Evolutionary conservation across 1,140 invertebrate genomes (phyloP), one percentile per base, ranked within the genome.

Genomic region (Venturia canescens): DNA sequence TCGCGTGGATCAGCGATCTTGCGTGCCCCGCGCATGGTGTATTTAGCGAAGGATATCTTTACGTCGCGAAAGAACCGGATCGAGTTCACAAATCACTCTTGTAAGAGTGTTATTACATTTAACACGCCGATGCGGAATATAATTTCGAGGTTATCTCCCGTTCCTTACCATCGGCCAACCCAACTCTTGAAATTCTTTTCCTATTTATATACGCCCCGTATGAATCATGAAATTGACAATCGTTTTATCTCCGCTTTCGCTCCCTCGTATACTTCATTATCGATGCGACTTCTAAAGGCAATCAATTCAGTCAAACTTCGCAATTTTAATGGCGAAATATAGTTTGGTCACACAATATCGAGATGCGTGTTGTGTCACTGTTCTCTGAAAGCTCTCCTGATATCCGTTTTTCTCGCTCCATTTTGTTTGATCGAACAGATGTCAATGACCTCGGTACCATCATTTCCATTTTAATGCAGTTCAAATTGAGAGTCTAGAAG

Each of bases 41-140:
- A 76, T 76, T 76, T 76, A 76, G 60, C 72, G 53, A 34, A 76
- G 50, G 72, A 69, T 69, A 16, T 76, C 72, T 15, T 60, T 18
- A 63, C 71, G 50, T 31, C 27, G 29, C 66, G 66, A 29, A 29
- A 60, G 27, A 76, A 74, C 71, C 71, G 72, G 53, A 76, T 76
- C 72, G 72, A 63, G 72, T 76, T 29, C 72, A 76, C 72, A 63
- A 76, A 76, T 76, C 72, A 76, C 72, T 76, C 50, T 34, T 60
- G 34, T 53, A 74, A 76, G 27, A 38, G 72, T 76, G 53, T 76
- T 76, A 76, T 76, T 63, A 76, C 27, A 34, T 76, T 76, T 60
- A 76, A 76, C 27, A 69, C 66, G 29, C 13, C 9, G 44, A 50
- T 76, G 53, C 50, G 26, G 72, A 76, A 76, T 76, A 76, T 60